Evolutionary conservation across 2,888 invertebrate genomes (phyloP).

Genomic region (Aromia moschata): DNA sequence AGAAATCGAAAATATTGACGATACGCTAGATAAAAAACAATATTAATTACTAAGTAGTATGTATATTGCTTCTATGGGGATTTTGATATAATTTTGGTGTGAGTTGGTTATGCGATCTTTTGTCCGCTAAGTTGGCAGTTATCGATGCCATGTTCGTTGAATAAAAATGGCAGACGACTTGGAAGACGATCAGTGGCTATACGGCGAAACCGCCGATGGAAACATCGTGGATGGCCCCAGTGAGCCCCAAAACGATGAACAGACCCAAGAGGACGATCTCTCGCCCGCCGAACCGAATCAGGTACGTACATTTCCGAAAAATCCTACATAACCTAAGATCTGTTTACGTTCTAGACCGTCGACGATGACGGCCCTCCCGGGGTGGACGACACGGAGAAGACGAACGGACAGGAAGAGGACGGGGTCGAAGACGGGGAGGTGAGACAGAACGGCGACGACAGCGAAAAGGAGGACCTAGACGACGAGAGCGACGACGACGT

Average conservation of each 20-base stretch:
- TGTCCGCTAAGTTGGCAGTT: no score
- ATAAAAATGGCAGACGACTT: conserved; percentile 71
- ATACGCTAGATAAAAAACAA: no score
- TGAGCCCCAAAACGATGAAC: conserved; percentile 37
- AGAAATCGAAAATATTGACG: no score
- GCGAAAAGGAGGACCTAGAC: conserved; percentile 66
- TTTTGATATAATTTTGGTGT: no score
- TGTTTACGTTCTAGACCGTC: conserved; percentile 35
- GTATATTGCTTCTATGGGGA: no score
- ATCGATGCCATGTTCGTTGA: background rate
- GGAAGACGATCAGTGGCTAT: conserved; percentile 88
- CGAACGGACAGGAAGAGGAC: conserved; percentile 63
- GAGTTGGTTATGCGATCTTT: no score
- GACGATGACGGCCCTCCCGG: conserved; percentile 45
- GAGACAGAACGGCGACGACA: conserved; percentile 67
- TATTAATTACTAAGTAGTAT: no score
- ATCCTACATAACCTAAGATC: conserved; percentile 33
- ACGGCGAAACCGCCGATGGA: conserved; percentile 78
- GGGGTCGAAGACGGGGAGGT: conserved; percentile 64
- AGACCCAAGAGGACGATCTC: conserved; percentile 30
- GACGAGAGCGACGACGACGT: conserved; percentile 87
- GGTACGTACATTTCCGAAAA: conserved; percentile 21
- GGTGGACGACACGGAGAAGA: conserved; percentile 50
- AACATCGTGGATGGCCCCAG: conserved; percentile 33
- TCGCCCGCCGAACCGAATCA: conserved; percentile 19